These are phyloP conservation scores for Lobophora halterata DNA, from an alignment of 2,888 invertebrate genomes.

Conservation along the genomic window DNA sequence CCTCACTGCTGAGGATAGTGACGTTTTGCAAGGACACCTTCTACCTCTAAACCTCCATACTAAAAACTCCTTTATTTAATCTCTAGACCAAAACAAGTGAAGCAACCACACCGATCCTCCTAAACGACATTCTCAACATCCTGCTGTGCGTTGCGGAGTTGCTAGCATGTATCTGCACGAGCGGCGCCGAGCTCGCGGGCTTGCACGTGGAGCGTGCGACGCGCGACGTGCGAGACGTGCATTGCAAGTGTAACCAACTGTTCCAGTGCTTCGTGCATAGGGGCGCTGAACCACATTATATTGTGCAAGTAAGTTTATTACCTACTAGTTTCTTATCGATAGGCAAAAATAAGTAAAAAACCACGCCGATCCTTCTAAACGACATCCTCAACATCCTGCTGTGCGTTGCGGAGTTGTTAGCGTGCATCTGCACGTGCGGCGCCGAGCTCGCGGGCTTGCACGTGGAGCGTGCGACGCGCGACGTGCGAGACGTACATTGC, in stretches of 20 bases:
- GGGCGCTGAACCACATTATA: constrained; percentile 86
- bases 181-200: constrained; percentile 82
- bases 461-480: constrained; percentile 81
- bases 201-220: constrained; percentile 79
- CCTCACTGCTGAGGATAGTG: too few relatives aligned
- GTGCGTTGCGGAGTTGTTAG: constrained; percentile 87
- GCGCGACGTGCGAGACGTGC: constrained; percentile 89
- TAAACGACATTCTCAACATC: constrained; percentile 88
- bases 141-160: constrained; percentile 88
- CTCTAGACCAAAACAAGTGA: constrained; percentile 83
- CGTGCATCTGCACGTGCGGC: constrained; percentile 83
- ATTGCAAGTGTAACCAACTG: constrained; percentile 90
- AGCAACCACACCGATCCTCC: constrained; percentile 75
- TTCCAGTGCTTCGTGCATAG: constrained; percentile 87
- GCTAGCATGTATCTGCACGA: constrained; percentile 84
- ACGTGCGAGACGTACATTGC: constrained; percentile 89
- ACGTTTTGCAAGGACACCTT: too few relatives aligned
- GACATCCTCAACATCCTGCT: constrained; percentile 89
- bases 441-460: constrained; percentile 82
- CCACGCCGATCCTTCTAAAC: constrained; percentile 80
- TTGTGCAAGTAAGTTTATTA: constrained; percentile 84
- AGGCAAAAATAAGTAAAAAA: constrained; percentile 83
- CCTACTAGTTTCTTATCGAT: background rate
- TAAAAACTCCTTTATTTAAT: too few relatives aligned
- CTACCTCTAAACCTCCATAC: too few relatives aligned